phyloP scores from a whole-genome alignment of 2,113 vertebrate species.

The Bagarius yarrelli region DNA sequence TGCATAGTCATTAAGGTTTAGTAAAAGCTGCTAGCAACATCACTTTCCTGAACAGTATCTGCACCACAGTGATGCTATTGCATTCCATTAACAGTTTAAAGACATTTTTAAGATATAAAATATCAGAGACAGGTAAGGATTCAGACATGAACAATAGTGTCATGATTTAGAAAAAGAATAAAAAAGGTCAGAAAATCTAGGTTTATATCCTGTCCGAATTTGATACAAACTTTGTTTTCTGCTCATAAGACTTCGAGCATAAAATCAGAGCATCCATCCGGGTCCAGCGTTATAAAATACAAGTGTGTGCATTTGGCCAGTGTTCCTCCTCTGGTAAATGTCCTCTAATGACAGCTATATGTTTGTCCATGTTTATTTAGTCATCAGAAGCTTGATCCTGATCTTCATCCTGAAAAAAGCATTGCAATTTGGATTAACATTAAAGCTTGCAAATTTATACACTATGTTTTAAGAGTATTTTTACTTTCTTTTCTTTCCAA shows the following conservation, averaged over 20 bases:
- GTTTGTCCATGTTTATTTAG: not conserved
- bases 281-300: not conserved
- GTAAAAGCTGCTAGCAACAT: conserved; percentile 4
- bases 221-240: conserved; percentile 1
- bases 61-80: not conserved
- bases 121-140: not conserved
- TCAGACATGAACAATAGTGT: not conserved
- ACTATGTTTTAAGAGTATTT: not conserved
- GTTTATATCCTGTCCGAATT: not conserved
- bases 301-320: conserved; percentile 4
- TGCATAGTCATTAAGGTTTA: conserved; percentile 20
- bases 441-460: not conserved
- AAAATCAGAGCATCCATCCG: conserved; percentile 16
- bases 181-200: not conserved
- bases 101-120: conserved; percentile 7
- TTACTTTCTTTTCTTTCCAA: not conserved
- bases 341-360: not conserved
- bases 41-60: not conserved
- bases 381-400: conserved; percentile 12
- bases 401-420: conserved; percentile 7
- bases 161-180: not conserved
- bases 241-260: not conserved
- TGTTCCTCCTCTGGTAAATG: conserved; percentile 13
- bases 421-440: not conserved
- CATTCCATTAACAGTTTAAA: conserved; percentile 12